Base-by-base conservation (phyloP, 1,140 invertebrate species). In the Maconellicoccus hirsutus region DNA sequence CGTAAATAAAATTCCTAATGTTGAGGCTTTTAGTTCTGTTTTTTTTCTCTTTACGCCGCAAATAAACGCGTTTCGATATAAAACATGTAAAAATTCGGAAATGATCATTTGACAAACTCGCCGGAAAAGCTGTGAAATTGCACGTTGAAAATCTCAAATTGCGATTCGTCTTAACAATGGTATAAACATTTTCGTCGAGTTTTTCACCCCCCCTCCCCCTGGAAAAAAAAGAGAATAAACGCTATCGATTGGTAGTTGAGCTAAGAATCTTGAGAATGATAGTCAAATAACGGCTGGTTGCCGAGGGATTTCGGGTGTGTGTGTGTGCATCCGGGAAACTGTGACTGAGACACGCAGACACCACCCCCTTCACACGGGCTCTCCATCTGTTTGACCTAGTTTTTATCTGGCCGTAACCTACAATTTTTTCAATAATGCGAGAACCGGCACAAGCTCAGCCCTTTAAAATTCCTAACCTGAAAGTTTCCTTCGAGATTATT, bases 401-500 rank as follows among this genome's bases (percentile, higher is more conserved):
- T 52, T 52, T 52, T 52, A 52, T 52, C 42, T 52, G 42, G 42
- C 42, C 42, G 42, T 52, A 52, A 52, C 42, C 42, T 52, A 52
- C 42, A 52, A 52, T 52, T 52, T 52, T 52, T 52, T 52, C 42
- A 52, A 52, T 52, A 52, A 52, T 52, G 42, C 42, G 2, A 52
- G 42, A 52, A 52, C 12, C 42, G n/a, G 42, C 42, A 19, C 42
- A 16, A 52, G 42, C 42, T 52, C 42, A 52, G 42, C 42, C 42
- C 42, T 52, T 52, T 52, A 19, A 52, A 52, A 52, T 52, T 52
- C 42, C 16, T 16, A 52, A 52, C 42, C 42, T 52, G 42, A 52
- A 52, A 52, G n/a, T 16, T 52, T 52, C 42, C 3, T 52, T 16
- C 42, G n/a, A 52, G 42, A 52, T 52, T 52, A 52, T 52, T 52